These are phyloP conservation scores for Philopotamus ludificatus DNA, from an alignment of 1,140 invertebrate species.

Conservation along the genomic window DNA sequence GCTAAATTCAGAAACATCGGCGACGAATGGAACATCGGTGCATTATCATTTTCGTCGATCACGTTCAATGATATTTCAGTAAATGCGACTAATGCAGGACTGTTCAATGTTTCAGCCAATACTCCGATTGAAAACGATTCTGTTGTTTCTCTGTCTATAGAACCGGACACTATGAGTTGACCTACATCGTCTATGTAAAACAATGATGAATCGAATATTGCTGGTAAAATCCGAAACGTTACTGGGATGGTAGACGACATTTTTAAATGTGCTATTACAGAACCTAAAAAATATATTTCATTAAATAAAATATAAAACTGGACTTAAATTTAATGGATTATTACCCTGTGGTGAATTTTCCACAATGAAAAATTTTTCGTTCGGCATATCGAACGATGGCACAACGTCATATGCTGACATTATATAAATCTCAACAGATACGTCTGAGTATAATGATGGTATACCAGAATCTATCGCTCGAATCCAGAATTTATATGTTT, in stretches of 20 bases:
- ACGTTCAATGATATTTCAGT: slow-evolving; percentile 75
- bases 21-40: slow-evolving; percentile 76
- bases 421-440: slow-evolving; percentile 74
- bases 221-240: slow-evolving; percentile 28
- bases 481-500: slow-evolving; percentile 82
- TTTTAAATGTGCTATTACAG: slow-evolving; percentile 63
- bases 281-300: slow-evolving; percentile 55
- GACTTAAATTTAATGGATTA: neutral
- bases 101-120: slow-evolving; percentile 70
- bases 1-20: slow-evolving; percentile 69
- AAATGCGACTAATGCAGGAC: slow-evolving; percentile 68
- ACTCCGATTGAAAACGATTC: slow-evolving; percentile 71
- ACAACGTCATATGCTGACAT: slow-evolving; percentile 66
- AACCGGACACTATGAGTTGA: slow-evolving; percentile 31
- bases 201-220: slow-evolving; percentile 33
- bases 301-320: neutral
- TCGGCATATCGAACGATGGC: slow-evolving; percentile 68
- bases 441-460: slow-evolving; percentile 65
- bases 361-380: slow-evolving; percentile 71
- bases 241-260: slow-evolving; percentile 45
- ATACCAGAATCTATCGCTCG: slow-evolving; percentile 71
- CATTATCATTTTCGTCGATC: slow-evolving; percentile 83
- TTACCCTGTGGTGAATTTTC: slow-evolving; percentile 65
- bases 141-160: slow-evolving; percentile 70
- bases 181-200: slow-evolving; percentile 33